Percentiles rank a stretch among this genome's conserved stretches.
These are phyloP conservation scores for Cariama cristata DNA, from an alignment of 2,113 vertebrate genomes.

Conservation along the genomic window DNA sequence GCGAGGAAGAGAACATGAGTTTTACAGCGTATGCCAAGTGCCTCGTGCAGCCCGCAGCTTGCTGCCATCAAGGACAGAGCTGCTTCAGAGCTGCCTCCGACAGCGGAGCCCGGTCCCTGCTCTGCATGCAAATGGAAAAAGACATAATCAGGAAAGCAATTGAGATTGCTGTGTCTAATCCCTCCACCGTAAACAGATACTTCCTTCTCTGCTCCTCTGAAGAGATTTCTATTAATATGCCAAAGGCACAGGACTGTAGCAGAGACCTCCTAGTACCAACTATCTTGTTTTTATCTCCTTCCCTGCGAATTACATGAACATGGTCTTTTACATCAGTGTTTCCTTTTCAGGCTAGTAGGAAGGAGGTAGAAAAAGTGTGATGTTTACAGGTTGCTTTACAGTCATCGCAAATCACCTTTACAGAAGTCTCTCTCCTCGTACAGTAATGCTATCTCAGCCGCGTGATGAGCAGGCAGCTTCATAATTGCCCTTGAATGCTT, in stretches of 20 bases:
- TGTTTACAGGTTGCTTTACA: background rate
- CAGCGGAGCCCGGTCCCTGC: background rate
- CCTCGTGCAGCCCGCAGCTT: background rate
- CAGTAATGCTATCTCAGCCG: accelerated
- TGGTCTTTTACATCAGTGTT: background rate
- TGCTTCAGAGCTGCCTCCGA: background rate
- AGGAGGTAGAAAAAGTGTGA: background rate
- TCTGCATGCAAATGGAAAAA: conserved; percentile 19
- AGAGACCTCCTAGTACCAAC: background rate
- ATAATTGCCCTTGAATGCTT: conserved; percentile 21
- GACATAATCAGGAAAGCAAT: background rate
- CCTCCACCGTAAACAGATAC: background rate
- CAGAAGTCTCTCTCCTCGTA: background rate
- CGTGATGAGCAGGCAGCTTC: background rate
- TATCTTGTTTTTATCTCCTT: background rate
- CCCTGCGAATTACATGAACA: background rate
- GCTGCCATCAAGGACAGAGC: background rate
- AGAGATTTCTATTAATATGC: background rate
- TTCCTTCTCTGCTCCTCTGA: background rate
- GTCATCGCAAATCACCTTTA: background rate
- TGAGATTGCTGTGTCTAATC: background rate
- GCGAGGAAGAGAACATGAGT: background rate
- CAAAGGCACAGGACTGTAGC: background rate
- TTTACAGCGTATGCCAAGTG: background rate
- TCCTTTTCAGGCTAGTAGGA: background rate